phyloP scores from a whole-genome alignment of 2,797 vertebrate genomes.

The Rhinatrema bivittatum region DNA sequence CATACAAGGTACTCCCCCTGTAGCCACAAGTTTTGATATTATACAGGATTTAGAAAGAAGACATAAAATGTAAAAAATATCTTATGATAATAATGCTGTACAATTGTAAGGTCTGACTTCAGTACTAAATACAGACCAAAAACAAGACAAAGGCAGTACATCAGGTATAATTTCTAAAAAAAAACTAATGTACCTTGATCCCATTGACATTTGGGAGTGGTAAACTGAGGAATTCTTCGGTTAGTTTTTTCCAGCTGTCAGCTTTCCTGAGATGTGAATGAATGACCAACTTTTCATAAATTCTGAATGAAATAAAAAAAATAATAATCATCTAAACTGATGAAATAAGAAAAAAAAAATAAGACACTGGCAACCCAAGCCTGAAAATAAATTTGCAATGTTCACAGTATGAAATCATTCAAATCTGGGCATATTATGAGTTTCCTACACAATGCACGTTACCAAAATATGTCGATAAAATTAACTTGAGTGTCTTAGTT shows the following conservation, averaged over 20 bases:
- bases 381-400: not conserved
- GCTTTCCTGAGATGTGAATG: slow-evolving; percentile 92
- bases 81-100: not conserved
- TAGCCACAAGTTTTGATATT: no score
- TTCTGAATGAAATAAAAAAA: slow-evolving; percentile 52
- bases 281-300: slow-evolving; percentile 88
- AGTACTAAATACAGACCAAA: not conserved
- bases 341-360: slow-evolving; percentile 1
- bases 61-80: not conserved
- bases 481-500: no score
- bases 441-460: no score
- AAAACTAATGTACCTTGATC: slow-evolving; percentile 71
- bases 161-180: no score
- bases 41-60: not conserved
- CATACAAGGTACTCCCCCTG: no score
- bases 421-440: no score
- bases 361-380: not conserved
- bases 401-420: not conserved
- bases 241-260: slow-evolving; percentile 84
- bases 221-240: slow-evolving; percentile 79
- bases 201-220: slow-evolving; percentile 71
- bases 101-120: not conserved
- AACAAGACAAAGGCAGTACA: accelerated
- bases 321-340: slow-evolving; percentile 5
- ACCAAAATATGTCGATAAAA: not conserved